These are phyloP conservation scores for Diplodus puntazzo DNA, from an alignment of 2,797 vertebrate species.

Conservation along the genomic window DNA sequence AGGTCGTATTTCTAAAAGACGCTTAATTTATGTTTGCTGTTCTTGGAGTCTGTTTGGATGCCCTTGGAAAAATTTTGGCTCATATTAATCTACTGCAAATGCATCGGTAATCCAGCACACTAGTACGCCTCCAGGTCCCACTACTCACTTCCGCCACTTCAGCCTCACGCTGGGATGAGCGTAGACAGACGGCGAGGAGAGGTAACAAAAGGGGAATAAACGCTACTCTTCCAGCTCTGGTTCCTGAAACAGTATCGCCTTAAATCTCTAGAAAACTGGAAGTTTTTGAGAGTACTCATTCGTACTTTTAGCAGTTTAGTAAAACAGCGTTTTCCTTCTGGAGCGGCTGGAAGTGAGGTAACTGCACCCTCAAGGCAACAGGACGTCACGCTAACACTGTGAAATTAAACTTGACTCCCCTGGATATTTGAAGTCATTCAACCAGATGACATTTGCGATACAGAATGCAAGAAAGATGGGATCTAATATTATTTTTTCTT, in stretches of 20 bases:
- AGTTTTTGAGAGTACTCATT: too few relatives aligned
- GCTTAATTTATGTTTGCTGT: slow-evolving; percentile 69
- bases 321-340: not conserved
- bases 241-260: slow-evolving; percentile 14
- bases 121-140: slow-evolving; percentile 53
- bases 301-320: not conserved
- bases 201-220: slow-evolving; percentile 22
- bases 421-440: slow-evolving; percentile 13
- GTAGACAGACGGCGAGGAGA: slow-evolving; percentile 26
- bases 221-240: slow-evolving; percentile 18
- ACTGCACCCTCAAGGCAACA: not conserved
- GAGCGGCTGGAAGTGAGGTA: too few relatives aligned
- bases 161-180: slow-evolving; percentile 48
- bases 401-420: not conserved
- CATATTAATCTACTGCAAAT: slow-evolving; percentile 63
- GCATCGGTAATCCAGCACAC: slow-evolving; percentile 62
- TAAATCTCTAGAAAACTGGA: not conserved
- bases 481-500: not conserved
- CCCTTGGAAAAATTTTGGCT: slow-evolving; percentile 61
- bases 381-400: not conserved
- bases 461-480: not conserved
- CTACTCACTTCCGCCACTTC: slow-evolving; percentile 64
- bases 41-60: slow-evolving; percentile 65
- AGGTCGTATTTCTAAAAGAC: slow-evolving; percentile 68
- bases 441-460: not conserved